phyloP scores from a whole-genome alignment of 1,140 invertebrate genomes.

The Diachasma alloeum region DNA sequence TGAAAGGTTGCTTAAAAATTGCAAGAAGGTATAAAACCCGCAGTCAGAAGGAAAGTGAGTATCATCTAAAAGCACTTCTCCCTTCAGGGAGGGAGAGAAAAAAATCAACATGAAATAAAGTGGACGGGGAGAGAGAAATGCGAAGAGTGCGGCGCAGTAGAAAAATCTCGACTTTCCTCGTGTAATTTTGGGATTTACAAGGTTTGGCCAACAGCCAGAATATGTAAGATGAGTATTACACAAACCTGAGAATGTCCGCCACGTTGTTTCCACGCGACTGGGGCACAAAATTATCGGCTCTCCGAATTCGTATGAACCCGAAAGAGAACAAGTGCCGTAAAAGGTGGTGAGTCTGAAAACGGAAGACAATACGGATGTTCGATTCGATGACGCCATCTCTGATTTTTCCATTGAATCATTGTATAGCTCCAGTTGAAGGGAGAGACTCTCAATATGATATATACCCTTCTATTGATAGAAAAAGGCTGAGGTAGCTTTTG shows the following conservation, averaged over 20 bases:
- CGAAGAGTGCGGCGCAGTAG: background rate
- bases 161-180: slow-evolving; percentile 27
- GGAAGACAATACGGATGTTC: background rate
- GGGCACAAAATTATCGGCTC: slow-evolving; percentile 51
- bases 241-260: slow-evolving; percentile 44
- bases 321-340: background rate
- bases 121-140: background rate
- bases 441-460: too few species aligned
- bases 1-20: background rate
- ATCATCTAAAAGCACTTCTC: background rate
- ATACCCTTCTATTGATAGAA: too few species aligned
- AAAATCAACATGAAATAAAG: background rate
- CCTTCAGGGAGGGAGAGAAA: background rate
- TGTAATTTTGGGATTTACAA: slow-evolving; percentile 36
- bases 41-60: background rate
- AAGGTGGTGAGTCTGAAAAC: background rate
- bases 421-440: too few species aligned
- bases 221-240: slow-evolving; percentile 48
- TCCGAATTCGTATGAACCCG: background rate
- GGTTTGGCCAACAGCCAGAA: slow-evolving; percentile 35
- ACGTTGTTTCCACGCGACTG: slow-evolving; percentile 47
- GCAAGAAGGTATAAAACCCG: background rate
- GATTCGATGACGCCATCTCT: background rate
- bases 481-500: background rate
- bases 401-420: background rate